Evolutionary conservation across 2,113 vertebrate genomes (phyloP).

Genomic region (Scortum barcoo): DNA sequence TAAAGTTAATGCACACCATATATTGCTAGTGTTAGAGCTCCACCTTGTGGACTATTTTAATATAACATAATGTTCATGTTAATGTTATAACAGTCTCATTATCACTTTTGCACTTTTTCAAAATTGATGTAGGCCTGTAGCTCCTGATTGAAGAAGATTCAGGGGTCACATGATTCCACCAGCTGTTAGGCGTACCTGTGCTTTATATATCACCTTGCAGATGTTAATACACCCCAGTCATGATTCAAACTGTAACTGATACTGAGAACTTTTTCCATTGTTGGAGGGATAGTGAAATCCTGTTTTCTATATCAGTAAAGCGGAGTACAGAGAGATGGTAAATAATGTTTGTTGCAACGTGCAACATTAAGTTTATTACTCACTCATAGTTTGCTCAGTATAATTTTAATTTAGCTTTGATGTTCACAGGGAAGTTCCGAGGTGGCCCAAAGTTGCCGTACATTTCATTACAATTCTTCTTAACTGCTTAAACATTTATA

Average conservation of each 20-base stretch:
- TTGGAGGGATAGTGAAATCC: neutral
- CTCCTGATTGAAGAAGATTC: too few species aligned
- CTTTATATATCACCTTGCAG: neutral
- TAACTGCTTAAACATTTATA: neutral
- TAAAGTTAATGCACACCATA: too few species aligned
- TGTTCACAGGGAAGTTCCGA: neutral
- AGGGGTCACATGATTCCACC: too few species aligned
- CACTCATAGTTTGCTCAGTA: neutral
- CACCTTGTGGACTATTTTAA: too few species aligned
- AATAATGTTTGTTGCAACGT: neutral
- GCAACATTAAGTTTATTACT: neutral
- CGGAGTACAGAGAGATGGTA: neutral
- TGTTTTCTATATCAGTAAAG: neutral
- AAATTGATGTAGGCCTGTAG: too few species aligned
- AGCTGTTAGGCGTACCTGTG: too few species aligned
- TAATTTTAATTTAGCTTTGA: neutral
- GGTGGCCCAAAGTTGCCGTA: neutral
- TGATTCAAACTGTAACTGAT: neutral
- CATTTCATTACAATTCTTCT: neutral
- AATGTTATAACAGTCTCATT: too few species aligned
- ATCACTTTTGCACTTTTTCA: too few species aligned
- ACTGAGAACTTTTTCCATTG: neutral
- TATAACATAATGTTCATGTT: too few species aligned
- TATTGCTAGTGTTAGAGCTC: too few species aligned
- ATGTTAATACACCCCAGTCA: neutral